Percentiles rank a stretch among this genome's conserved stretches.
These are phyloP conservation scores for Hipparchia sbordonii DNA, from an alignment of 2,888 invertebrate genomes.

Conservation along the genomic window DNA sequence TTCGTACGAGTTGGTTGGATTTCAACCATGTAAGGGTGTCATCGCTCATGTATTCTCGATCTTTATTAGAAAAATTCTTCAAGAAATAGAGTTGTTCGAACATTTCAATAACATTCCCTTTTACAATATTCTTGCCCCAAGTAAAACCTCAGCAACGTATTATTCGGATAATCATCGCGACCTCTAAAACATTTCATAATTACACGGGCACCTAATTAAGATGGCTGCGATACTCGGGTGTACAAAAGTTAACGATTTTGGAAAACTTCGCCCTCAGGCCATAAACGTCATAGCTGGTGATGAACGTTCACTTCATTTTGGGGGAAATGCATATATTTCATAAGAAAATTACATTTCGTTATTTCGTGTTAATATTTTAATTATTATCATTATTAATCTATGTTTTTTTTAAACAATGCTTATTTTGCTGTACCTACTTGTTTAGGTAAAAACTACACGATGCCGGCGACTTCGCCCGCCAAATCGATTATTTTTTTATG, in stretches of 20 bases:
- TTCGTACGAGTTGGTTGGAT: too few relatives aligned
- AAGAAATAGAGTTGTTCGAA: neutral
- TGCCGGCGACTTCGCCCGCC: too few relatives aligned
- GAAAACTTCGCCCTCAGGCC: slow-evolving; percentile 43
- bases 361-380: neutral
- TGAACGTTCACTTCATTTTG: slow-evolving; percentile 34
- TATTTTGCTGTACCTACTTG: too few relatives aligned
- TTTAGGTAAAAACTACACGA: too few relatives aligned
- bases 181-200: slow-evolving; percentile 45
- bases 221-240: slow-evolving; percentile 48
- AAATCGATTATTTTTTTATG: too few relatives aligned
- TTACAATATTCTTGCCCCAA: neutral
- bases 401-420: too few relatives aligned
- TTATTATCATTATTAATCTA: neutral
- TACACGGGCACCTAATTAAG: slow-evolving; percentile 53
- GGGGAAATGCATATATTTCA: slow-evolving; percentile 15
- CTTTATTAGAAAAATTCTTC: neutral
- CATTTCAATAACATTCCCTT: neutral
- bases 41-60: too few relatives aligned
- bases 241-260: slow-evolving; percentile 47
- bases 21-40: too few relatives aligned
- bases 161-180: slow-evolving; percentile 36
- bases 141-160: slow-evolving; percentile 2
- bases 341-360: neutral
- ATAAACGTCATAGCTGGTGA: slow-evolving; percentile 46